Evolutionary conservation across 2,888 invertebrate species (phyloP), one percentile per base, ranked within the genome.

Genomic region (Nudaria mundana): DNA sequence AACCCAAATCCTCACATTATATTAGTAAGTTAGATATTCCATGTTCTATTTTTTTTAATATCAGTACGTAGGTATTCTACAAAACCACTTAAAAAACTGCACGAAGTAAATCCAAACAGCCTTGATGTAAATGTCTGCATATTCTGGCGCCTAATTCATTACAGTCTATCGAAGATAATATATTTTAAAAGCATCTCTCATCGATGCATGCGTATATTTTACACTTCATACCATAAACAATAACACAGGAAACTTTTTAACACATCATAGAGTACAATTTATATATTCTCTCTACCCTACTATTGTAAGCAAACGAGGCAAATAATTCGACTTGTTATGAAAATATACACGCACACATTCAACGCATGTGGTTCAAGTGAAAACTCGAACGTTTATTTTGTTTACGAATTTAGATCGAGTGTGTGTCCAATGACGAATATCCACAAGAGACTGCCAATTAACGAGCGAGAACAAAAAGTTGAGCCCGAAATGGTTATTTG

Each of bases 211-310:
- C 50, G 44, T 63, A 29, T 63, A 63, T 73, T 72, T 75, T 71
- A 74, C 75, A 77, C 80, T 81, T 71, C 66, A 56, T 64, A 81
- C 66, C 70, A 69, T 82, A 86, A 86, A 86, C 85, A 86, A 85
- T 81, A 86, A 84, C 83, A 84, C 66, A 61, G 72, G 71, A 81
- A 82, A 81, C 82, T 85, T 85, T 86, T 84, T 79, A 84, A 85
- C 80, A 74, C 77, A 71, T 79, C 78, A 74, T 80, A 73, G 68
- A 69, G 56, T 66, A n/a, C n/a, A n/a, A n/a, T n/a, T n/a, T n/a
- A 20, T 20, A 59, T 61, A 61, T 62, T 60, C 61, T 57, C 64
- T 63, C 60, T 57, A 65, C 50, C 62, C 58, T 61, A 63, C 57
- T 57, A 55, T 54, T 47, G 72, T 66, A 69, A 66, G 69, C 69